phyloP scores from a whole-genome alignment of 2,797 vertebrate species.

The Coendou prehensilis region DNA sequence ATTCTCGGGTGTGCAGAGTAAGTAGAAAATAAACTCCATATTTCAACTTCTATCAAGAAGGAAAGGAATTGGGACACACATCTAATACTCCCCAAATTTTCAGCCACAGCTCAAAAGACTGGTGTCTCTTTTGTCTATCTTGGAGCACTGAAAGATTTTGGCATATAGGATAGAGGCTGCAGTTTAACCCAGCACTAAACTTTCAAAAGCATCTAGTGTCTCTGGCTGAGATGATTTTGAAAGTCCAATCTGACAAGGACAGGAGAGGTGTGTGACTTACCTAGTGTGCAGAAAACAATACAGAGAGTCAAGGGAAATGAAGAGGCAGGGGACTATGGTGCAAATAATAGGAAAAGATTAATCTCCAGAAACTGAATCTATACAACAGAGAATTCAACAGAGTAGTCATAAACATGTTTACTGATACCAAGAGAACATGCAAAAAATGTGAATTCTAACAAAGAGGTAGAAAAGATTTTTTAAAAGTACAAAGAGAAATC shows the following conservation, averaged over 20 bases:
- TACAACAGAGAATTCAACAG: background rate
- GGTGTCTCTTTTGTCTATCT: background rate
- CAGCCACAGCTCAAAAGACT: background rate
- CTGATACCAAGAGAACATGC: background rate
- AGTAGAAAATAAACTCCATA: background rate
- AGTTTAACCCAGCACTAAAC: background rate
- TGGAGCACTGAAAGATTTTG: background rate
- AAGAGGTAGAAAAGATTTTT: background rate
- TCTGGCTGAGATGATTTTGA: background rate
- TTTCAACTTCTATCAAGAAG: background rate
- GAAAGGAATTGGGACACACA: background rate
- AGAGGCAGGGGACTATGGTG: background rate
- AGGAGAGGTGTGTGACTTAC: background rate
- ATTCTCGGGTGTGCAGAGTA: background rate
- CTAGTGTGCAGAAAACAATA: background rate
- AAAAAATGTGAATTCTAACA: background rate
- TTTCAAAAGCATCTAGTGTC: background rate
- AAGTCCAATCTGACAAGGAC: background rate
- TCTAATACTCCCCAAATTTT: background rate
- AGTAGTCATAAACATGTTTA: background rate
- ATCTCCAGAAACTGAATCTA: background rate
- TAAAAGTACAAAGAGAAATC: background rate
- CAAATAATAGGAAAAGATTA: background rate
- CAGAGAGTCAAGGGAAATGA: background rate
- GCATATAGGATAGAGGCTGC: background rate